Conservation (phyloP, 2,888 invertebrate genomes). For the Cyrtodaria siliqua region DNA sequence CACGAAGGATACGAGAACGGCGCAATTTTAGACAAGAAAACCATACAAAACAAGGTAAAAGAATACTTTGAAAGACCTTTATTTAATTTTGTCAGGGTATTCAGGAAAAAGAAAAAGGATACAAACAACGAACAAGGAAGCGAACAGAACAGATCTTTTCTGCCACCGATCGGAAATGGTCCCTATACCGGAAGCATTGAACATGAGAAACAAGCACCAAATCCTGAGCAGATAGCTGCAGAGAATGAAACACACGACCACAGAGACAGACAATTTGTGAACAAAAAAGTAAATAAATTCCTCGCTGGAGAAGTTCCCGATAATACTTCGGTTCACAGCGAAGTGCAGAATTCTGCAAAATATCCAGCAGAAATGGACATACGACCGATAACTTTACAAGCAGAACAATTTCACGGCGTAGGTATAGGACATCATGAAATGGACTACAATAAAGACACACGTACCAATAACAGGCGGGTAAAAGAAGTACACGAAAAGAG, state of each 20-base stretch:
- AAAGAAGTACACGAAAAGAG: neutral
- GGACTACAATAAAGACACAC: neutral
- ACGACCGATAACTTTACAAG: slow-evolving; percentile 57
- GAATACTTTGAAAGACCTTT: slow-evolving; percentile 60
- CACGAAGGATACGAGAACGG: slow-evolving; percentile 54
- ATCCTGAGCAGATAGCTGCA: neutral
- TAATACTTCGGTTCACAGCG: slow-evolving; percentile 38
- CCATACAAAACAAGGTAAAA: slow-evolving; percentile 45
- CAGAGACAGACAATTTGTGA: slow-evolving; percentile 35
- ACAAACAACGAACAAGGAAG: slow-evolving; percentile 8
- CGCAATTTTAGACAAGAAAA: slow-evolving; percentile 53
- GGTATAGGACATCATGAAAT: too few relatives aligned
- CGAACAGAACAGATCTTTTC: neutral
- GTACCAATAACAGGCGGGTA: neutral
- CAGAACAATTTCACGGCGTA: slow-evolving; percentile 24
- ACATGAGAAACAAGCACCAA: neutral
- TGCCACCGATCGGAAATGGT: slow-evolving; percentile 21
- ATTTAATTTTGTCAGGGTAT: slow-evolving; percentile 25
- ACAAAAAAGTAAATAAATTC: slow-evolving; percentile 51
- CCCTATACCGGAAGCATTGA: slow-evolving; percentile 47
- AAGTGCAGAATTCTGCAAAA: neutral
- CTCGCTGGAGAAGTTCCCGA: slow-evolving; percentile 54
- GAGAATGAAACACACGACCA: neutral
- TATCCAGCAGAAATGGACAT: neutral
- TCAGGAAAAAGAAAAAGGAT: neutral